Evolutionary conservation across 2,113 vertebrate species (phyloP), one percentile per base, ranked within the genome.

Genomic region (Atherinomorus stipes): DNA sequence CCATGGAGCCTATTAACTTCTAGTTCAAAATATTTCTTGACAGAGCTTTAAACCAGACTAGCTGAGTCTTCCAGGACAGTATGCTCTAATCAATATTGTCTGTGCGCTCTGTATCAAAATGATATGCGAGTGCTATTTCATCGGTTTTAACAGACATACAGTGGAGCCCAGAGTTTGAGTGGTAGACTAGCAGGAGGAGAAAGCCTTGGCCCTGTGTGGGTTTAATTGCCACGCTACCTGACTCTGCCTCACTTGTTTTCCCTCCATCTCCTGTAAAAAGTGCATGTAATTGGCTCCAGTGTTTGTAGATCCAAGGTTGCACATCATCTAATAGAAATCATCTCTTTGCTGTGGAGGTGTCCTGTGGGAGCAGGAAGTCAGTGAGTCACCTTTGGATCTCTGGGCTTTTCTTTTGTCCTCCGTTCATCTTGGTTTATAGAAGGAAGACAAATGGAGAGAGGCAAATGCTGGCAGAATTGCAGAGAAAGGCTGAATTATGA

Each of bases 171-270:
- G 18, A 72, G 81, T 86, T 83, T 76, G 73, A 85, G 69, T 61
- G 44, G 83, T 56, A 25, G 77, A 66, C 83, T 69, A 64, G 70
- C 59, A 34, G 31, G 63, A 62, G 65, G 82, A 86, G 83, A 83
- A 79, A 84, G 74, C 73, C 84, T 61, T 71, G 72, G 58, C 71
- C 80, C 85, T 62, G 83, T 85, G 77, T 88, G 85, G 82, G 85
- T 89, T 92, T 91, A 91, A 92, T 90, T 88, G 85, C 80, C 75
- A 79, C 62, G 65, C 80, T 81, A 62, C 77, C 84, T 84, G 84
- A 80, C 80, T 74, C 85, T 75, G 79, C 76, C 62, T 79, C 73
- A 66, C 84, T 86, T 89, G 77, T 81, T 84, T 83, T 81, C 73
- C 78, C 65, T 84, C 71, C 65, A 76, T 85, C 83, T 84, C 78